Evolutionary conservation across 2,113 vertebrate species (phyloP), one percentile per base, ranked within the genome.

Genomic region (Lates calcarifer): DNA sequence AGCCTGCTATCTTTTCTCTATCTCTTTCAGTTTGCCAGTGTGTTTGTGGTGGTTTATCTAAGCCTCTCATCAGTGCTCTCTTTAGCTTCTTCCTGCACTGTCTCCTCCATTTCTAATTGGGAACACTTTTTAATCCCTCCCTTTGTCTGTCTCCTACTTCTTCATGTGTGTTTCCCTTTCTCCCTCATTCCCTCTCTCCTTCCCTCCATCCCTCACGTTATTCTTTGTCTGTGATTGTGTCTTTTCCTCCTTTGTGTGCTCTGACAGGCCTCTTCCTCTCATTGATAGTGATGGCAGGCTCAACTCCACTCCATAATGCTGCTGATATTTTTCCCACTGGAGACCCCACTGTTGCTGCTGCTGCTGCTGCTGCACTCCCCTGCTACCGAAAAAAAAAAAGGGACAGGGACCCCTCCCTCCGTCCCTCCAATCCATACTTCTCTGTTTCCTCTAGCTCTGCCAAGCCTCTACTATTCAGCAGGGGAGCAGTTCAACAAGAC

Each of bases 251-350:
- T 91, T 93, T 92, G 87, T 92, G 85, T 55, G 53, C 77, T 56
- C 82, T 88, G 91, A 93, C 93, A 91, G 86, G 85, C 90, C 84
- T 89, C 86, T 93, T 93, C 92, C 89, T 89, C 90, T 91, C 86
- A 89, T 91, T 92, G 91, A 93, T 89, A 77, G 81, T 45, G 89
- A 92, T 90, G 92, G 93, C 90, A 91, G 84, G 79, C 90, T 88
- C 88, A 84, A 80, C 86, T 72, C 74, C 79, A 60, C 86, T 90
- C 65, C 82, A 92, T 91, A 91, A 89, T 87, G 72, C 85, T 67
- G 86, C 83, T 66, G 83, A 89, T 90, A 89, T 90, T 92, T 92
- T 90, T 88, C 90, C 92, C 92, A 90, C 83, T 89, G 79, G 92
- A 92, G 88, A 90, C 88, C 88, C 88, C 91, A 84, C 89, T 87